Evolutionary conservation across 2,888 invertebrate species (phyloP), one percentile per base, ranked within the genome.

Genomic region (Eristalis intricaria): DNA sequence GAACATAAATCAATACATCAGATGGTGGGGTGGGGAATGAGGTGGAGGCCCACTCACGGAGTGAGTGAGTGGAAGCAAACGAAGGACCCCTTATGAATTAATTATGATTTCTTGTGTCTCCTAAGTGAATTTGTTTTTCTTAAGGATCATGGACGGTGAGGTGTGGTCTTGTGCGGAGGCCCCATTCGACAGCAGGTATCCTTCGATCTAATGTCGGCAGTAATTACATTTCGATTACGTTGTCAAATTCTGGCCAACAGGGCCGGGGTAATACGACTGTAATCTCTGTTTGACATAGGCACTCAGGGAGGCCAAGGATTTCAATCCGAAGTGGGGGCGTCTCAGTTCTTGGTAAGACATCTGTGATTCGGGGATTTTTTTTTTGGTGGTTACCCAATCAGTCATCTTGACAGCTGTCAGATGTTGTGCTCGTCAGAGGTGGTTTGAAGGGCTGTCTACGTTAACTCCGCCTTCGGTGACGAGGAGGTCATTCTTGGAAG

Each of bases 21-120:
- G 50, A 50, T 19, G 50, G 38, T 19, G 50, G 29, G 19, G n/a
- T 4, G n/a, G n/a, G n/a, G n/a, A n/a, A n/a, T n/a, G n/a, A n/a
- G n/a, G n/a, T n/a, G n/a, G n/a, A n/a, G n/a, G n/a, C n/a, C n/a
- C 23, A 15, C 19, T 58, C 22, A n/a, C 4, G 10, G 22, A 60
- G 60, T 15, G 43, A 15, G 15, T 4, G 50, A 2, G 19, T 4
- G 19, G 50, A 38, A 26, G 13, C n/a, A 58, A 35, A 26, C 32
- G 71, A n/a, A n/a, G n/a, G 61, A 61, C 61, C 61, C 61, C 71
- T 61, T 65, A 19, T 61, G 61, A 74, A 80, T 73, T 71, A 74
- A 73, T 68, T 73, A 60, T 60, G 15, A 8, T n/a, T 61, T 68
- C 40, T 50, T 61, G 60, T 32, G 32, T 60, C 32, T 26, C 29